Evolutionary conservation across 2,888 invertebrate genomes (phyloP), one percentile per base, ranked within the genome.

Genomic region (Cremastinae sp.): DNA sequence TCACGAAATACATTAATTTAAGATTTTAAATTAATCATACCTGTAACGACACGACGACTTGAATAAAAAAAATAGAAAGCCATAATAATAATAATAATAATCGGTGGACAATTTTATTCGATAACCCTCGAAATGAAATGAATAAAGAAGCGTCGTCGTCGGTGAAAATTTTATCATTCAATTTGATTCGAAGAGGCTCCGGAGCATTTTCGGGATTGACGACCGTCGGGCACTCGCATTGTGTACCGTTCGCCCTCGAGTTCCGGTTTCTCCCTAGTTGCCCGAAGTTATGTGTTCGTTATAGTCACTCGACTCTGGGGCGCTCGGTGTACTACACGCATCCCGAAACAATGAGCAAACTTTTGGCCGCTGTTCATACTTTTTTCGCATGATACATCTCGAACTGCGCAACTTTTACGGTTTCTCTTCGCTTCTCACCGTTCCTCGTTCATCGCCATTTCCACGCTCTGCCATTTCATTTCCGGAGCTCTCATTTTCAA

Each of bases 341-440:
- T 12, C 14, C 41, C 58, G 36, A 53, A 77, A 71, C 76, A 73
- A 76, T 69, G 64, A 41, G 41, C 45, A 45, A 20, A 62, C 49
- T 71, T 74, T 49, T 53, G 16, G 18, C 34, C 62, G 62, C 18
- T 20, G 14, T 34, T 12, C 36, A 41, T 20, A 38, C 49, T 20
- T 47, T 9, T 20, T 10, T n/a, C 5, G 51, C 12, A 20, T 61
- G 45, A 66, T 72, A 54, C 47, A 53, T 61, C 54, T 34, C 38
- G 14, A 56, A 22, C 22, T 43, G 43, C 14, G 43, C 22, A 43
- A 28, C 58, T 47, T 41, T 62, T 56, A n/a, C 5, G 28, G 28
- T 43, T 9, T 9, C 8, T 12, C 10, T 28, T 18, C 20, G 28
- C 28, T 28, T 28, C 28, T 5, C 2, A 28, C 5, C 28, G 5